Conservation (phyloP, 2,797 vertebrate species). For the Takifugu rubripes region DNA sequence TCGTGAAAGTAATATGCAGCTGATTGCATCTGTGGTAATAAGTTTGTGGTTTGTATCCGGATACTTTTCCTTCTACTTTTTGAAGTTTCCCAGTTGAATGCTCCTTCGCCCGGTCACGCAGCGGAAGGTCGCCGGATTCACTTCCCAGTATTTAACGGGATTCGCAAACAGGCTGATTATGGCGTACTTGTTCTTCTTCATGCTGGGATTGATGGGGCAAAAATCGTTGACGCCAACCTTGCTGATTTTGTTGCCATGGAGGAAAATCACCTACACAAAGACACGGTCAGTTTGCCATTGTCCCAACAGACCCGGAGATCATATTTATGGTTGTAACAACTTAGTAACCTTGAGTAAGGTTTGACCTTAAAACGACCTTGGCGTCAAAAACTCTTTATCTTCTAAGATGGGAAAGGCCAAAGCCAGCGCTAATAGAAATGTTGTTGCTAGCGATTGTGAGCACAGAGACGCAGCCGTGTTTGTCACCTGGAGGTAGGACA, state of each 20-base stretch:
- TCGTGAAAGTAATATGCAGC: conserved; percentile 11
- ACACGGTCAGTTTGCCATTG: conserved; percentile 3
- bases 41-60: conserved; percentile 16
- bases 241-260: conserved; percentile 90
- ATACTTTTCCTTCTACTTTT: conserved; percentile 61
- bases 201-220: conserved; percentile 77
- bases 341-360: too few species aligned
- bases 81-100: conserved; percentile 90
- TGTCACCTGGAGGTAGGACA: conserved; percentile 90
- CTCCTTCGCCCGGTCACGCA: conserved; percentile 87
- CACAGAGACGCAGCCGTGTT: not conserved
- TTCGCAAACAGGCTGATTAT: conserved; percentile 96
- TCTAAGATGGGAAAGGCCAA: too few species aligned
- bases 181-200: conserved; percentile 88
- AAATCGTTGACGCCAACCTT: conserved; percentile 94
- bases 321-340: too few species aligned
- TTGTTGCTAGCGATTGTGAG: too few species aligned
- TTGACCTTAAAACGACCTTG: too few species aligned
- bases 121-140: conserved; percentile 91
- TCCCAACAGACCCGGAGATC: too few species aligned
- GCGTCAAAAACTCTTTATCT: too few species aligned
- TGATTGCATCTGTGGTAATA: conserved; percentile 1
- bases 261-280: conserved; percentile 85
- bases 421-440: too few species aligned
- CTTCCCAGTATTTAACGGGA: conserved; percentile 91